These are phyloP conservation scores for Mylabris phalerata DNA, from an alignment of 1,140 invertebrate genomes.

Conservation along the genomic window DNA sequence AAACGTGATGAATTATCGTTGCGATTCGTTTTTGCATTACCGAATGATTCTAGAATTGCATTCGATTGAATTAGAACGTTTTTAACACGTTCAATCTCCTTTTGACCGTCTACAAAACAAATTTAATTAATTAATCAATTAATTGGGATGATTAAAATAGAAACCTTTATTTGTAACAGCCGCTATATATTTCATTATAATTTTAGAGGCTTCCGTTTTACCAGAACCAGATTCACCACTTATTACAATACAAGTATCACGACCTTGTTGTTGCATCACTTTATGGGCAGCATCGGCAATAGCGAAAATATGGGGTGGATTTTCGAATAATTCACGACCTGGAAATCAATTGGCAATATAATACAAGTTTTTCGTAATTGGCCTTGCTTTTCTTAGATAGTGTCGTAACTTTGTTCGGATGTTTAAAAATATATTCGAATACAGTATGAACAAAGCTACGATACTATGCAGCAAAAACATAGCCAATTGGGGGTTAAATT, in stretches of 20 bases:
- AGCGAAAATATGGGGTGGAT: conserved; percentile 90
- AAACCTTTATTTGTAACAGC: conserved; percentile 82
- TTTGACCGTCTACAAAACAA: conserved; percentile 55
- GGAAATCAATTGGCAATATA: conserved; percentile 27
- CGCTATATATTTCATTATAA: conserved; percentile 98
- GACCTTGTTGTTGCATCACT: conserved; percentile 79
- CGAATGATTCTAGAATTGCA: conserved; percentile 92
- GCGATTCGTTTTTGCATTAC: conserved; percentile 94
- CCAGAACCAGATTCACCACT: conserved; percentile 93
- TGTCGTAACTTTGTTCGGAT: too few relatives aligned
- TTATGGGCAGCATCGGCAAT: conserved; percentile 91
- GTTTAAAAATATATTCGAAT: too few relatives aligned
- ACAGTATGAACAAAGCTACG: too few relatives aligned
- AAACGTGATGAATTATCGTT: conserved; percentile 98
- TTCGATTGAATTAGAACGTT: conserved; percentile 95
- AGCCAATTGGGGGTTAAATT: too few relatives aligned
- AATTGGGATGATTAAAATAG: conserved; percentile 39
- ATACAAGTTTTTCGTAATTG: neutral
- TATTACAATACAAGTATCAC: conserved; percentile 94
- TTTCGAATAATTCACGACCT: conserved; percentile 87
- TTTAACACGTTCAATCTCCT: conserved; percentile 95
- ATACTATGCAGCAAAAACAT: too few relatives aligned
- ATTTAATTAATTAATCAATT: conserved; percentile 22
- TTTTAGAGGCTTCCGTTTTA: conserved; percentile 97
- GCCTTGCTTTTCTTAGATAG: too few relatives aligned